Evolutionary conservation across 2,888 invertebrate species (phyloP).

Genomic region (Pedicia rivosa): DNA sequence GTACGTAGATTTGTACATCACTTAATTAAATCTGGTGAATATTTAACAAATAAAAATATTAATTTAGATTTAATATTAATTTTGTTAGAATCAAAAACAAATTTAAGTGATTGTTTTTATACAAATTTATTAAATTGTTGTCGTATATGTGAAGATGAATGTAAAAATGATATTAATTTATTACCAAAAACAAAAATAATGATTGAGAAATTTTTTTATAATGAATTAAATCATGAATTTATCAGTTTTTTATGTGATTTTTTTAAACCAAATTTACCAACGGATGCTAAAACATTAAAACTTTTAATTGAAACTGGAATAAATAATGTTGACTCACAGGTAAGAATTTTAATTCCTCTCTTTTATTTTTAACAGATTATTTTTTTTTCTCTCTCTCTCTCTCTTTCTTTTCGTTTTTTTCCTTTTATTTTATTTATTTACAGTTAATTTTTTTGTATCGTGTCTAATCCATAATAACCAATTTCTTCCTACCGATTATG

Average conservation of each 20-base stretch:
- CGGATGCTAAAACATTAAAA: conserved; percentile 52
- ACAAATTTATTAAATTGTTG: conserved; percentile 35
- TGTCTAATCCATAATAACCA: too few species aligned
- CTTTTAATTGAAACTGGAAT: conserved; percentile 62
- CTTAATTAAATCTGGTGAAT: conserved; percentile 49
- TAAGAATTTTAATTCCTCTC: too few species aligned
- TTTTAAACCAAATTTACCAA: conserved; percentile 42
- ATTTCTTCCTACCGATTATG: too few species aligned
- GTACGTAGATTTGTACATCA: conserved; percentile 60
- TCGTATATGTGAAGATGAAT: conserved; percentile 27
- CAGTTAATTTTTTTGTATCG: too few species aligned
- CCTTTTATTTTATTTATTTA: too few species aligned
- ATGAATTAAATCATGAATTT: conserved; percentile 26
- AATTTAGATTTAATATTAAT: conserved; percentile 28
- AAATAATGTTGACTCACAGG: conserved; percentile 31
- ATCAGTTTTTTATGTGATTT: conserved; percentile 32
- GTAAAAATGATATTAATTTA: conserved; percentile 27
- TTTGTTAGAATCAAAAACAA: conserved; percentile 27
- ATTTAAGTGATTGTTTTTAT: conserved; percentile 30
- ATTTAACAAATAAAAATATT: conserved; percentile 29
- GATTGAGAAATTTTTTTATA: conserved; percentile 30
- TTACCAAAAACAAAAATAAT: conserved; percentile 26
- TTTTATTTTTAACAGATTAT: not conserved
- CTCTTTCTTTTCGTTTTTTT: too few species aligned
- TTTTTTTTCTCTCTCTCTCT: too few species aligned